Evolutionary conservation across 1,140 invertebrate genomes (phyloP).

Genomic region (Seison nebaliae): DNA sequence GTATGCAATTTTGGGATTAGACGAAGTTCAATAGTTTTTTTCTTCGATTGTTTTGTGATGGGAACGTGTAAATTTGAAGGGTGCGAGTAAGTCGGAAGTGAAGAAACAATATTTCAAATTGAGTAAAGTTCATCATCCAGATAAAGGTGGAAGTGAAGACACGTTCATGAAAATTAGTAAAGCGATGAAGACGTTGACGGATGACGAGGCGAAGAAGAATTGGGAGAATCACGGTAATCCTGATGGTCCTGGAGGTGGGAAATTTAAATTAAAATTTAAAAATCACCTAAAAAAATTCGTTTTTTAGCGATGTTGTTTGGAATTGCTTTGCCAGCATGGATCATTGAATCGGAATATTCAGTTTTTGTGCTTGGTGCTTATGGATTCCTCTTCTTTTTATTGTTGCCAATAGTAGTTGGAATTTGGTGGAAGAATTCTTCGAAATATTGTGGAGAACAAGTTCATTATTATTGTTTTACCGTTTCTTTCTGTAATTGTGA

Average conservation of each 20-base stretch:
- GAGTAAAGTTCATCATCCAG: conserved; percentile 75
- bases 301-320: conserved; percentile 71
- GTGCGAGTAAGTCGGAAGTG: conserved; percentile 54
- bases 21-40: conserved; percentile 33
- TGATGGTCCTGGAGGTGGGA: conserved; percentile 60
- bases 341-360: conserved; percentile 97
- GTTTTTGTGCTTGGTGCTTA: conserved; percentile 85
- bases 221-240: conserved; percentile 98
- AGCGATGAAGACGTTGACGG: conserved; percentile 58
- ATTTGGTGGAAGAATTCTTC: conserved; percentile 97
- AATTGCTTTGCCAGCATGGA: conserved; percentile 94
- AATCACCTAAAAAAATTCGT: conserved; percentile 3
- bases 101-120: conserved; percentile 79
- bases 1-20: conserved; percentile 70
- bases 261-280: not conserved
- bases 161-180: conserved; percentile 89
- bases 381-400: conserved; percentile 84
- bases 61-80: conserved; percentile 29
- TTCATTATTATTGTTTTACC: conserved; percentile 73
- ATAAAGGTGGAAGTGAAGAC: conserved; percentile 82
- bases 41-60: conserved; percentile 2
- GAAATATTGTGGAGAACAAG: conserved; percentile 75
- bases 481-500: conserved; percentile 37
- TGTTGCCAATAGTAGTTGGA: conserved; percentile 60
- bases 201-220: conserved; percentile 79